Conservation (phyloP, 2,888 invertebrate genomes). For the Metopia argyrocephala region DNA sequence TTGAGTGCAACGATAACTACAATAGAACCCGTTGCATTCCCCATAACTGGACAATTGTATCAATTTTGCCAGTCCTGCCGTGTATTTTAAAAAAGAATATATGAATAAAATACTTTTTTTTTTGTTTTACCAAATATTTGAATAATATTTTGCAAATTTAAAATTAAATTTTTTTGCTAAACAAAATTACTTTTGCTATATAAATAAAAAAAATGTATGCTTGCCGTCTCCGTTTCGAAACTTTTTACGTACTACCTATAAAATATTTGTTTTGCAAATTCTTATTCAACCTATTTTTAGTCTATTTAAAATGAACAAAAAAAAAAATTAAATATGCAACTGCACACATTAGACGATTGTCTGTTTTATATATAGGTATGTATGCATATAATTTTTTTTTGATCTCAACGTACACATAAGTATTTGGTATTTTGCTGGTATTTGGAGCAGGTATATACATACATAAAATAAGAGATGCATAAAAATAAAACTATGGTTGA, state of each 20-base stretch:
- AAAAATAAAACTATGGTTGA: conserved; percentile 49
- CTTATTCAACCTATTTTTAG: conserved; percentile 36
- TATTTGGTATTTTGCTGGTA: conserved; percentile 52
- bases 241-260: conserved; percentile 7
- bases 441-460: conserved; percentile 42
- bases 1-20: too few relatives aligned
- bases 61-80: too few relatives aligned
- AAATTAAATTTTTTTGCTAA: conserved; percentile 8
- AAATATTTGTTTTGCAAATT: conserved; percentile 18
- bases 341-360: not conserved
- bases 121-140: too few relatives aligned
- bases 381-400: not conserved
- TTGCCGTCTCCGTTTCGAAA: too few relatives aligned
- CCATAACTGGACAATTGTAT: too few relatives aligned
- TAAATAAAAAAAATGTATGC: conserved; percentile 24
- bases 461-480: conserved; percentile 2
- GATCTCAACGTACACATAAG: conserved; percentile 2
- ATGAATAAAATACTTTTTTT: too few relatives aligned
- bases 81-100: too few relatives aligned
- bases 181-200: not conserved
- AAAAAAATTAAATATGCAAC: too few relatives aligned
- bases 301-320: conserved; percentile 19
- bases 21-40: too few relatives aligned
- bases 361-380: not conserved
- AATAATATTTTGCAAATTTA: not conserved